Evolutionary conservation across 2,888 invertebrate species (phyloP), one percentile per base, ranked within the genome.

Genomic region (Heliconius cydno): DNA sequence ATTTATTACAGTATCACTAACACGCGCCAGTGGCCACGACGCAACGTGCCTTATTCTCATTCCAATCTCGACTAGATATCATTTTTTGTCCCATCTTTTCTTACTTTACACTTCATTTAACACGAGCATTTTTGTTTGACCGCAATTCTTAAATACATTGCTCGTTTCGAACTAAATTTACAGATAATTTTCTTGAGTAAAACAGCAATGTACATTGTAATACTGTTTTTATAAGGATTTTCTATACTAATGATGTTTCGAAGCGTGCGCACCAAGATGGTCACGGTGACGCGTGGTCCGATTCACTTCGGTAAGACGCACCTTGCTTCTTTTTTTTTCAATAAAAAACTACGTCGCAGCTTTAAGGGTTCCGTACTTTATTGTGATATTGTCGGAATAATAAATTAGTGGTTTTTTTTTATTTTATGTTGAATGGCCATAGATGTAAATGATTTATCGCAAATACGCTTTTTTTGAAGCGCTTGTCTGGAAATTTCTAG

Each of bases 211-310:
- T 70, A 82, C 78, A 10, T 5, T 3, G 73, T 30, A 38, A 38
- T 22, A 19, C 38, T 4, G 25, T 63, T 82, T 46, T 28, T 25
- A 78, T 76, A 76, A 34, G 22, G 74, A 81, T 79, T 76, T n/a
- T 63, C 81, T 84, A 84, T 85, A 84, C 79, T 81, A 80, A 81
- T 82, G 81, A 76, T 79, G 82, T 85, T 85, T 86, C 82, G 87
- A 84, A 86, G 88, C 88, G 88, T 87, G 87, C 86, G 88, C 89
- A 90, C 90, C 90, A 87, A 87, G 83, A 83, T 84, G 84, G 94
- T 94, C 93, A 93, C 93, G 94, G 90, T 91, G 92, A 92, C 94
- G 93, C 94, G 94, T 93, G 92, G 87, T 88, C 88, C 82, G 90
- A 93, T 93, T 92, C 88, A 89, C 87, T 86, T 85, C 90, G 92